phyloP scores from a whole-genome alignment of 92 coral and sea anemone species.

The Hydrozoanthus gracilis region DNA sequence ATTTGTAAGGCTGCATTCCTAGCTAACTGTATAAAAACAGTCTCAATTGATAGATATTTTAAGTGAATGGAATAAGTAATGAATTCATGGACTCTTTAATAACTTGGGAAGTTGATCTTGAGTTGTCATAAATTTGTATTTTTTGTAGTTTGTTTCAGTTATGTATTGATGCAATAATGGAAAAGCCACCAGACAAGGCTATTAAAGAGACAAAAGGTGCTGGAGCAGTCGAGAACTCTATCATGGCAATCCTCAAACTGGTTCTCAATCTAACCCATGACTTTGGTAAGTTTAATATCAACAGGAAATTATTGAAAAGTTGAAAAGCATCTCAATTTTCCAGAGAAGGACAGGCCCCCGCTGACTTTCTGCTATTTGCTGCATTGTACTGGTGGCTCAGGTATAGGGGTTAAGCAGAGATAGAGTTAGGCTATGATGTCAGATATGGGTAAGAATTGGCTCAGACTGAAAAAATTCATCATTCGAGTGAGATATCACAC shows the following conservation, averaged over 20 bases:
- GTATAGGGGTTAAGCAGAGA: no score
- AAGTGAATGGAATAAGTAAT: background rate
- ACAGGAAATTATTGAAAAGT: no score
- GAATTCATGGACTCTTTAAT: background rate
- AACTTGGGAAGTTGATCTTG: background rate
- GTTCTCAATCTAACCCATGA: slow-evolving; percentile 93
- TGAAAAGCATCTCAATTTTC: background rate
- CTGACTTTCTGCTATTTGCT: no score
- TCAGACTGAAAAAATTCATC: no score
- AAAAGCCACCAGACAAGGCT: slow-evolving; percentile 24
- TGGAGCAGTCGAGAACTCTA: slow-evolving; percentile 73
- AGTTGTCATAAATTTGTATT: no score
- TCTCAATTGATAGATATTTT: background rate
- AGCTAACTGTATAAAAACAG: no score
- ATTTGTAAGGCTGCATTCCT: no score
- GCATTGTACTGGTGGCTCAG: no score
- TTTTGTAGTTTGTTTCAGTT: slow-evolving; percentile 58
- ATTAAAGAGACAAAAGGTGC: slow-evolving; percentile 28
- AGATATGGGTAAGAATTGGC: no score
- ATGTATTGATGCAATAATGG: slow-evolving; percentile 64
- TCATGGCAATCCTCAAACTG: slow-evolving; percentile 79
- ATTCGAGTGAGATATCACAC: no score
- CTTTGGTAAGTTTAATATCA: slow-evolving; percentile 72
- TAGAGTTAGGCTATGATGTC: no score
- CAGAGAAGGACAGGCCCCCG: background rate